Evolutionary conservation across 2,888 invertebrate genomes (phyloP).

Genomic region (Drosophila algonquin): DNA sequence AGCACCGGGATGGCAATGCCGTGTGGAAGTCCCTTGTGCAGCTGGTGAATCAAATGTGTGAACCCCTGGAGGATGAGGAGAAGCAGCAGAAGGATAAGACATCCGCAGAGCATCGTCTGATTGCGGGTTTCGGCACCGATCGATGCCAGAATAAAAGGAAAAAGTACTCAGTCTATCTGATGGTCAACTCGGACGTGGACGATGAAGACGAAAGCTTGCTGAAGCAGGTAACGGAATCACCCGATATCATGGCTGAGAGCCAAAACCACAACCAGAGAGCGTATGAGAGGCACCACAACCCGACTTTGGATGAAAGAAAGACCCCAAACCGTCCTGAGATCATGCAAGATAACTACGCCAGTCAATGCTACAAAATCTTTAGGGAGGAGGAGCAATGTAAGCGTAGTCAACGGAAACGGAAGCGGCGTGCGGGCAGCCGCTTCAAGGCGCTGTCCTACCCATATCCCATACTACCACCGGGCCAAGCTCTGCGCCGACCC

Average conservation of each 20-base stretch:
- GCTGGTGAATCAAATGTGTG: slow-evolving; percentile 47
- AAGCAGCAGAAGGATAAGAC: not conserved
- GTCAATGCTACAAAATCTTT: slow-evolving; percentile 13
- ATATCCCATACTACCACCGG: not conserved
- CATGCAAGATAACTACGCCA: slow-evolving; percentile 1
- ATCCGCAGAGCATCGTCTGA: slow-evolving; percentile 14
- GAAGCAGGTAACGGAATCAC: not conserved
- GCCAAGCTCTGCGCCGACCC: slow-evolving; percentile 39
- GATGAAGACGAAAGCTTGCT: not conserved
- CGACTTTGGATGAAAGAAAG: not conserved
- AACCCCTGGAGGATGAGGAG: slow-evolving; percentile 15
- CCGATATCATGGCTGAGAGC: not conserved
- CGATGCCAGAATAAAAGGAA: slow-evolving; percentile 13
- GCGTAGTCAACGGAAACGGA: slow-evolving; percentile 3
- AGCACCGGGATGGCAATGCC: slow-evolving; percentile 16
- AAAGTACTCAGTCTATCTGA: slow-evolving; percentile 53
- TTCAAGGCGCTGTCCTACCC: not conserved
- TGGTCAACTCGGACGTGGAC: slow-evolving; percentile 55
- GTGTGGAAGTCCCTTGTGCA: slow-evolving; percentile 50
- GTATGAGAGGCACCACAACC: not conserved
- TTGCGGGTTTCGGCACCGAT: slow-evolving; percentile 14
- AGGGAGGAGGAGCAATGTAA: slow-evolving; percentile 1
- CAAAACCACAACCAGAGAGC: not conserved
- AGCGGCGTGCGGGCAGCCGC: not conserved
- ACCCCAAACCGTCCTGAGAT: not conserved